Base-by-base conservation (phyloP, 2,888 invertebrate genomes). In the Parnassius apollo region DNA sequence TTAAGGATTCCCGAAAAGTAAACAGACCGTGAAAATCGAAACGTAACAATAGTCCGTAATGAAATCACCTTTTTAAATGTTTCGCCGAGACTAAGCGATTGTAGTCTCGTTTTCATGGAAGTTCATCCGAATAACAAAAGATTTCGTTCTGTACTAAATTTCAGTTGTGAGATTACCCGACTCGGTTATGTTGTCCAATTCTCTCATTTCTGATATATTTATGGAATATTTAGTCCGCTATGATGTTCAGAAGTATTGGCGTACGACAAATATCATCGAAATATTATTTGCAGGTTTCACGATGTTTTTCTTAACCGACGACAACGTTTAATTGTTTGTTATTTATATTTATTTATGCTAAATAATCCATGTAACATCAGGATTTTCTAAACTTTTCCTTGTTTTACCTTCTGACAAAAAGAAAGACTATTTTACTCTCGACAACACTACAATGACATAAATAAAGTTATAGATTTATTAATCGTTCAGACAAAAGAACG, bases 321-420 rank as follows among this genome's bases (percentile, higher is more conserved):
- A 2, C 7, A 4, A 35, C 35, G 35, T 35, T 4, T 35, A 35
- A 35, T 35, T 35, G 35, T 35, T 25, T 25, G 35, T 35, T 35
- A 35, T 35, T 35, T 3, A 35, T 1, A 35, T 35, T 35, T 35
- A 35, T 35, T 35, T 35, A 35, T 35, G 4, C 7, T 35, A 35
- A 35, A 7, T 35, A 7, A 35, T 7, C 4, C 35, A 35, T 7
- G 35, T 35, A 3, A 25, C 4, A 88, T 89, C 88, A 87, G 88
- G 88, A 81, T 90, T 88, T 87, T 82, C 85, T 82, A 80, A 84
- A 85, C 80, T 88, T 88, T 85, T 82, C 87, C 85, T 88, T 89
- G 86, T 87, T 85, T 83, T 35, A 35, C 35, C 3, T 35, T 35
- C 35, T 35, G 35, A 78, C 80, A 69, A 76, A 77, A 76, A 77